Percentiles rank a stretch among this genome's conserved stretches.
Evolutionary conservation across 2,113 vertebrate species (phyloP).

Genomic region (Psittacus erithacus): DNA sequence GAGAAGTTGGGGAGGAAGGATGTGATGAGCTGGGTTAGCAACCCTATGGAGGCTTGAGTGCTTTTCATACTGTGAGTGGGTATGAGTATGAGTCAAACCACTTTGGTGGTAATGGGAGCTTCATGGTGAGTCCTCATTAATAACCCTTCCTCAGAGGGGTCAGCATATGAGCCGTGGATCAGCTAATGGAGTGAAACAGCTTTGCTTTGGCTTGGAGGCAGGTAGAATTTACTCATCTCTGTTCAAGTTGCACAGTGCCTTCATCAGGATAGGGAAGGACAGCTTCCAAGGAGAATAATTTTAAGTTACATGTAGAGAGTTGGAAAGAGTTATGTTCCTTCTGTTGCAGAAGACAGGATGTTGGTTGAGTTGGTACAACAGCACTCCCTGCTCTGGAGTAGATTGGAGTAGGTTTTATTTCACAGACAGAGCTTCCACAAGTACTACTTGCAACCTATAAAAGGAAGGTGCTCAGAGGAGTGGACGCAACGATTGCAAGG

Average conservation of each 20-base stretch:
- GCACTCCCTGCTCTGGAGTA: background rate
- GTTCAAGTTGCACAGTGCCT: background rate
- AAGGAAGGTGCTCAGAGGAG: accelerated
- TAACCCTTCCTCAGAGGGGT: background rate
- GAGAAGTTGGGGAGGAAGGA: background rate
- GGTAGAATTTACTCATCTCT: background rate
- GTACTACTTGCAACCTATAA: background rate
- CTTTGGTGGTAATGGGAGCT: background rate
- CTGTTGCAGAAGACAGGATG: background rate
- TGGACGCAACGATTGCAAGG: background rate
- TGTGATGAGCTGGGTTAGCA: background rate
- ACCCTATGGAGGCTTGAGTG: background rate
- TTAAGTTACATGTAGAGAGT: background rate
- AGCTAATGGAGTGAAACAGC: background rate
- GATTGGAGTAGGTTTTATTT: background rate
- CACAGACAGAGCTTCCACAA: background rate
- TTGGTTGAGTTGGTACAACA: background rate
- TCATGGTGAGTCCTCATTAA: background rate
- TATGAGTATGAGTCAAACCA: background rate
- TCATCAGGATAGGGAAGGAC: background rate
- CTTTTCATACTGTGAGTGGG: background rate
- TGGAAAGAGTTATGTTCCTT: background rate
- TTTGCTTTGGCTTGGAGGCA: background rate
- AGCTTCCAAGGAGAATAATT: background rate
- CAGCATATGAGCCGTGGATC: background rate